Base-by-base conservation (phyloP, 1,140 invertebrate genomes). In the Listronotus bonariensis region DNA sequence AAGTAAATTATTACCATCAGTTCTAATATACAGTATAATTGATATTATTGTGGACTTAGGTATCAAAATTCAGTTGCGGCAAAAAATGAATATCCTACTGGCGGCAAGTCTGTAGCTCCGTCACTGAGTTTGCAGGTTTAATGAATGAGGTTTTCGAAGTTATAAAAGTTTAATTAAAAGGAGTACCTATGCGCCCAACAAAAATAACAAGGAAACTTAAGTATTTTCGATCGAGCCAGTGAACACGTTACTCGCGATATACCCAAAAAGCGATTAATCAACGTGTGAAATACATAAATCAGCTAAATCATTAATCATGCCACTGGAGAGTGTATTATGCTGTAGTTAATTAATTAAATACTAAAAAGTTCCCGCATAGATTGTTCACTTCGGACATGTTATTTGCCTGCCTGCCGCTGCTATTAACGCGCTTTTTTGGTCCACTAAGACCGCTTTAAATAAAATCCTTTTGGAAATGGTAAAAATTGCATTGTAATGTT, bases 211-310 rank as follows among this genome's bases (percentile, higher is more conserved):
- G 60, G 32, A 55, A 63, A 53, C 51, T 53, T 54, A 55, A 55
- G 49, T 63, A 63, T 55, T 55, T 63, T 53, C 51, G 46, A 63
- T 36, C 54, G 42, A 55, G 40, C 48, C 40, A 63, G 51, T 41
- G 60, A 63, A 63, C 56, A 58, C 56, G 56, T 58, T 58, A 12
- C 56, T 18, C 42, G 56, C 56, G 42, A 58, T 63, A 55, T 63
- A 55, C 52, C 46, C 60, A 45, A 58, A n/a, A 58, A 58, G 46
- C 42, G 40, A 60, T 66, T 67, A 67, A 67, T 60, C 62, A 61
- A 55, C 51, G 49, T 43, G 67, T 49, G 54, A 56, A 68, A 68
- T 54, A 67, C 41, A 65, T 65, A 65, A 68, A 68, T 61, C 57
- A 68, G 57, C 31, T 10, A 41, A 41, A 54, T 43, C 38, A 53